phyloP scores from a whole-genome alignment of 2,113 vertebrate genomes.

The Empidonax alnorum region DNA sequence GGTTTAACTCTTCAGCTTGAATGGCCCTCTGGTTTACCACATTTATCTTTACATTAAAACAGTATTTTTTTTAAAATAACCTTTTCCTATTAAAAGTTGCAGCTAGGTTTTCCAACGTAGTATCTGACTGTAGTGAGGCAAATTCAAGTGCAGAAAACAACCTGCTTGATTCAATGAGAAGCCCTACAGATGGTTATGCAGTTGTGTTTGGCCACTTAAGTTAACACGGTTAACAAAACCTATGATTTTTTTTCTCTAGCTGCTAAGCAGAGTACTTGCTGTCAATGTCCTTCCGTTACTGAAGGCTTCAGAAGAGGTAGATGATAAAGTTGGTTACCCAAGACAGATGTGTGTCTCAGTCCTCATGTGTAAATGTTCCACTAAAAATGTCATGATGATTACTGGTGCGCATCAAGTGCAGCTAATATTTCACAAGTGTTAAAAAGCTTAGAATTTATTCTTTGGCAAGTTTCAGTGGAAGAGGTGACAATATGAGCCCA shows the following conservation, averaged over 20 bases:
- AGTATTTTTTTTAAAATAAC: not conserved
- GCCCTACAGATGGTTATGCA: not conserved
- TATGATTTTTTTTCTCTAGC: not conserved
- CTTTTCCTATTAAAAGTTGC: not conserved
- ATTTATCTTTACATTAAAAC: not conserved
- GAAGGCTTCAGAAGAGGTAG: not conserved
- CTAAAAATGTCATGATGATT: not conserved
- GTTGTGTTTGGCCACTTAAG: not conserved
- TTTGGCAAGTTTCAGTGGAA: not conserved
- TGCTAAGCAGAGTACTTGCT: not conserved
- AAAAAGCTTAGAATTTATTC: not conserved
- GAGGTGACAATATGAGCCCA: not conserved
- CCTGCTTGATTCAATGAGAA: not conserved
- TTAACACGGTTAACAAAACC: not conserved
- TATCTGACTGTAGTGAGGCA: not conserved
- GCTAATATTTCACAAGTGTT: not conserved
- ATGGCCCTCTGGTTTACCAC: not conserved
- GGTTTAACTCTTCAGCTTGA: not conserved
- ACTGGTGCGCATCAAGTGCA: not conserved
- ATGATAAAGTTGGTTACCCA: not conserved
- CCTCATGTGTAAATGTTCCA: fast-evolving
- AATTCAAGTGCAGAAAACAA: not conserved
- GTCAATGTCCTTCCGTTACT: not conserved
- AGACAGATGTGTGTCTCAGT: not conserved
- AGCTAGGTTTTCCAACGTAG: not conserved